A percentile compares a stretch with the other conserved stretches of the same genome.
Evolutionary conservation across 2,113 vertebrate species (phyloP).

Genomic region (Mohoua ochrocephala): DNA sequence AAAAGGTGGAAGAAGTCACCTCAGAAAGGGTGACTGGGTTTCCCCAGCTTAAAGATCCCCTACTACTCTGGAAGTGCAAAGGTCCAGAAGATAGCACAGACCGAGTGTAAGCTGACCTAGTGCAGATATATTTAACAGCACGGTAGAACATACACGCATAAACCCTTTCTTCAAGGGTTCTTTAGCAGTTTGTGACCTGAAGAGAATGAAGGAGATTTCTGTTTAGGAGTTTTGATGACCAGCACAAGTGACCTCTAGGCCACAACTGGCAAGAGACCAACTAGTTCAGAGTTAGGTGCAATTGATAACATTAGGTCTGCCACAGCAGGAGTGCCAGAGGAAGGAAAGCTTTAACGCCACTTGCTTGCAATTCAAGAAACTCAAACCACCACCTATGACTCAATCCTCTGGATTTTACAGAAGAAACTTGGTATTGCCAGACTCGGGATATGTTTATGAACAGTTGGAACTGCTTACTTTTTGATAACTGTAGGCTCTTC

Average conservation of each 20-base stretch:
- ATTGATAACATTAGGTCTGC: not conserved
- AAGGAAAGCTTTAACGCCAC: not conserved
- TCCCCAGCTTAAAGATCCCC: not conserved
- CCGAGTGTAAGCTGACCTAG: not conserved
- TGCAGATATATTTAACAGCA: not conserved
- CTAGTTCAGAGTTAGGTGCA: not conserved
- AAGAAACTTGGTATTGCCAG: not conserved
- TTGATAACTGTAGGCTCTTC: conserved; percentile 86
- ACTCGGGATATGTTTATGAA: not conserved
- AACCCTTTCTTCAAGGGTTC: not conserved
- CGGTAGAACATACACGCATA: not conserved
- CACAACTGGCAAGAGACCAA: not conserved
- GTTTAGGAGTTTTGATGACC: not conserved
- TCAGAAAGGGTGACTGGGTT: not conserved
- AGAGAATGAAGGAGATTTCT: not conserved
- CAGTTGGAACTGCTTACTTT: conserved; percentile 75
- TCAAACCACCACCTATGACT: not conserved
- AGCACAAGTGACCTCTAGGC: not conserved
- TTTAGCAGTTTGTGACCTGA: not conserved
- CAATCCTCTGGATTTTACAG: not conserved
- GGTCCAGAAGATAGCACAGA: not conserved
- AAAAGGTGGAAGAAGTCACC: not conserved
- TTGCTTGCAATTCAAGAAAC: not conserved
- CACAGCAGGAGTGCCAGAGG: not conserved
- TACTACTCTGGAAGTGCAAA: not conserved